These are phyloP conservation scores for Polylopha cassiicola DNA, from an alignment of 2,888 invertebrate species.

Conservation along the genomic window DNA sequence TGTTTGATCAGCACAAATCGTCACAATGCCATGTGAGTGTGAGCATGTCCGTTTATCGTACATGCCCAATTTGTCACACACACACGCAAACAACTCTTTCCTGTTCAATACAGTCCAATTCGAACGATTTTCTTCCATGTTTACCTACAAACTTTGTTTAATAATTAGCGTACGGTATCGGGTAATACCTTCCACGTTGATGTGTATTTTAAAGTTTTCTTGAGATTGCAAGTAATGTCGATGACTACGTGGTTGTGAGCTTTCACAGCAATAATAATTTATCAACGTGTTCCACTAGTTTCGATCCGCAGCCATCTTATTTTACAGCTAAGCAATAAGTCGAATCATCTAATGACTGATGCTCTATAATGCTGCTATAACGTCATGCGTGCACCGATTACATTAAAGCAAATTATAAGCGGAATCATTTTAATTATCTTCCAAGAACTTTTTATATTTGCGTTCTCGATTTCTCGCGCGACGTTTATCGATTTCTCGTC, in stretches of 20 bases:
- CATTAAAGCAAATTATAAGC: slow-evolving; percentile 2
- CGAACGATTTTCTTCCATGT: slow-evolving; percentile 16
- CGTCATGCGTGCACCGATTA: slow-evolving; percentile 2
- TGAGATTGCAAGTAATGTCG: too few species aligned
- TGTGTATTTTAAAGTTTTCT: too few species aligned
- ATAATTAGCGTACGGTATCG: slow-evolving; percentile 40
- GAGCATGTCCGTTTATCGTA: slow-evolving; percentile 26
- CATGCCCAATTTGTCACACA: slow-evolving; percentile 28
- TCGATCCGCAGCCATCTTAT: too few species aligned
- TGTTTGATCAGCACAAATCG: slow-evolving; percentile 37
- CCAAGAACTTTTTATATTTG: slow-evolving; percentile 12
- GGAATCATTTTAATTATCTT: slow-evolving; percentile 10
- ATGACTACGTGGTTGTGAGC: too few species aligned
- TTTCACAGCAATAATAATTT: slow-evolving; percentile 13
- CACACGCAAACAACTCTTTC: slow-evolving; percentile 9
- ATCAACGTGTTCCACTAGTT: too few species aligned
- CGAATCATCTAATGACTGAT: neutral
- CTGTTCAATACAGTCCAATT: slow-evolving; percentile 20
- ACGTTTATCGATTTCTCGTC: slow-evolving; percentile 32
- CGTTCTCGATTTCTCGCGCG: slow-evolving; percentile 13
- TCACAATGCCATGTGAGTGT: slow-evolving; percentile 36
- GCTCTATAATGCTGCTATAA: neutral
- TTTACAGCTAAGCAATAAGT: neutral
- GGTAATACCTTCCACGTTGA: slow-evolving; percentile 31
- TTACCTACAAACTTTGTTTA: slow-evolving; percentile 33